phyloP scores from a whole-genome alignment of 2,888 invertebrate species.

The Eilema sororculum region DNA sequence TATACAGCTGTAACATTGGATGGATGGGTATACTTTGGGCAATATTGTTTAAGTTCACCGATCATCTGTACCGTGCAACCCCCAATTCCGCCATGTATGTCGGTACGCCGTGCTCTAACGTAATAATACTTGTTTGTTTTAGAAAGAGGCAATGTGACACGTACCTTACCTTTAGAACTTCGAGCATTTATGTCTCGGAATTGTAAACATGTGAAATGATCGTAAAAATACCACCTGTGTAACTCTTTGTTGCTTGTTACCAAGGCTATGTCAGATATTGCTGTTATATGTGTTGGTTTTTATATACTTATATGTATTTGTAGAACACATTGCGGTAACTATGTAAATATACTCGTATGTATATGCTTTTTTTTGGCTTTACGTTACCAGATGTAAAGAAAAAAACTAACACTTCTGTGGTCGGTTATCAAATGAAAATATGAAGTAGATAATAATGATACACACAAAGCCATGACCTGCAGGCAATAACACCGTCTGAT shows the following conservation, averaged over 20 bases:
- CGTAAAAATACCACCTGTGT: constrained; percentile 13
- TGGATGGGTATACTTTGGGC: not conserved
- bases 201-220: constrained; percentile 2
- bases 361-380: not conserved
- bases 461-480: not conserved
- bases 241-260: constrained; percentile 2
- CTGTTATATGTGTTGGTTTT: not conserved
- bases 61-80: not conserved
- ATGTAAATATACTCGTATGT: too few species aligned
- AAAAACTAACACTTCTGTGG: too few species aligned
- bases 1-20: not conserved
- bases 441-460: not conserved
- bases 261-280: constrained; percentile 1
- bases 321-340: not conserved
- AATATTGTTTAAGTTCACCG: not conserved
- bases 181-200: constrained; percentile 5
- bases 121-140: not conserved
- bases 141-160: not conserved
- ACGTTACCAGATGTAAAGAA: not conserved
- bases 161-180: not conserved
- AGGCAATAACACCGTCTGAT: not conserved
- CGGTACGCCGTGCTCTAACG: not conserved
- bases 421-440: not conserved
- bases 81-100: not conserved
- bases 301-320: not conserved